phyloP scores from a whole-genome alignment of 2,888 invertebrate genomes.

The Diarsia rubi region DNA sequence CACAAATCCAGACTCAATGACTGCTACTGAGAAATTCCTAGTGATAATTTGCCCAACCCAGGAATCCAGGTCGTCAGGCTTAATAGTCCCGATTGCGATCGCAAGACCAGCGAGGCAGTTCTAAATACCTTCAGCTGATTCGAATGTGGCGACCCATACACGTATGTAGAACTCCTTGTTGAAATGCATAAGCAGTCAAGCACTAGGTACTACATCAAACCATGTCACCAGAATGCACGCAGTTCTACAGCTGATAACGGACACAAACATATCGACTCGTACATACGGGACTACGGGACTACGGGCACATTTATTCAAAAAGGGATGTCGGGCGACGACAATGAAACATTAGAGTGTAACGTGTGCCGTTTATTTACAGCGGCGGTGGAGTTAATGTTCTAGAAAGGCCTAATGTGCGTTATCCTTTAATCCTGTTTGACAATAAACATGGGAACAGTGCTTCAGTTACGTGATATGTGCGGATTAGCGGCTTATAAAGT shows the following conservation, averaged over 20 bases:
- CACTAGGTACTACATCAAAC: background rate
- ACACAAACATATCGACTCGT: slow-evolving; percentile 65
- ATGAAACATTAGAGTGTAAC: slow-evolving; percentile 80
- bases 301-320: slow-evolving; percentile 67
- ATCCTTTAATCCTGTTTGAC: slow-evolving; percentile 83
- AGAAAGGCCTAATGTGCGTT: slow-evolving; percentile 81
- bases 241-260: slow-evolving; percentile 39
- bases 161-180: background rate
- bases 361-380: slow-evolving; percentile 80
- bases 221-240: slow-evolving; percentile 12
- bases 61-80: too few relatives aligned
- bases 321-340: slow-evolving; percentile 74
- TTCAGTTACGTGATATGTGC: slow-evolving; percentile 72
- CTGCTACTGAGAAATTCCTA: too few relatives aligned
- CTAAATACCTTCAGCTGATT: background rate
- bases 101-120: too few relatives aligned
- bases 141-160: background rate
- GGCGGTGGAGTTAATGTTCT: slow-evolving; percentile 81
- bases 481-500: slow-evolving; percentile 77
- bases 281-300: slow-evolving; percentile 55
- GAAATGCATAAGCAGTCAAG: background rate
- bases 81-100: too few relatives aligned
- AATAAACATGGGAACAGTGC: slow-evolving; percentile 79
- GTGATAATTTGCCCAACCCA: too few relatives aligned
- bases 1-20: too few relatives aligned